Percentiles rank a stretch among this genome's conserved stretches.
Conservation (phyloP, 1,140 invertebrate species). For the Dendrolimus punctatus region DNA sequence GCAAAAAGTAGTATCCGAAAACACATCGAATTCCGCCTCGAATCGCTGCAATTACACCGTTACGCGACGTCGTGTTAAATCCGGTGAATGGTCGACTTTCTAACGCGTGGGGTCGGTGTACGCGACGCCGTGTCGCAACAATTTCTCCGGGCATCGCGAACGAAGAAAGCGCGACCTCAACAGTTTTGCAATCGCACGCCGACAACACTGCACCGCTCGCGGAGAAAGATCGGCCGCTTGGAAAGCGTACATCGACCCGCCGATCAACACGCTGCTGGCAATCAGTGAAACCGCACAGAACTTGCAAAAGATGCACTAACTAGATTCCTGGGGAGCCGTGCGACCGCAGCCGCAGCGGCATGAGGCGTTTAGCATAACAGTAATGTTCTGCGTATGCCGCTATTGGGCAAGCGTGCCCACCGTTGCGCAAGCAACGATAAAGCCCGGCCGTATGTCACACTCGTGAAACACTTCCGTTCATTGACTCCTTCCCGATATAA, state of each 20-base stretch:
- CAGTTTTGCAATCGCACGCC: constrained; percentile 63
- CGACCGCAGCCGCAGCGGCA: constrained; percentile 31
- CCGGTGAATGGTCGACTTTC: constrained; percentile 69
- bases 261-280: constrained; percentile 6
- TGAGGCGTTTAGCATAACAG: constrained; percentile 30
- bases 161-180: constrained; percentile 69
- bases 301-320: constrained; percentile 36
- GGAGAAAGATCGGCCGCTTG: constrained; percentile 35
- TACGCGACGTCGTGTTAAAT: constrained; percentile 63
- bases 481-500: constrained; percentile 69
- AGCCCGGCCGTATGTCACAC: constrained; percentile 57
- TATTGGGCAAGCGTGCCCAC: constrained; percentile 50
- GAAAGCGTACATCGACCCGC: constrained; percentile 47
- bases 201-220: constrained; percentile 8
- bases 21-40: constrained; percentile 55
- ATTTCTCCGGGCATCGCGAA: constrained; percentile 67
- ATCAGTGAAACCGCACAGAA: constrained; percentile 22
- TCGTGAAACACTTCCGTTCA: constrained; percentile 69
- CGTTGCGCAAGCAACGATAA: constrained; percentile 61
- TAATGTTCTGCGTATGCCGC: constrained; percentile 23
- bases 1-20: constrained; percentile 49
- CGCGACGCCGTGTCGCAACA: constrained; percentile 64
- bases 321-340: constrained; percentile 30
- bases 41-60: constrained; percentile 66
- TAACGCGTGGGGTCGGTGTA: constrained; percentile 66